Conservation (phyloP, 2,888 invertebrate genomes). For the Cephus runcator region DNA sequence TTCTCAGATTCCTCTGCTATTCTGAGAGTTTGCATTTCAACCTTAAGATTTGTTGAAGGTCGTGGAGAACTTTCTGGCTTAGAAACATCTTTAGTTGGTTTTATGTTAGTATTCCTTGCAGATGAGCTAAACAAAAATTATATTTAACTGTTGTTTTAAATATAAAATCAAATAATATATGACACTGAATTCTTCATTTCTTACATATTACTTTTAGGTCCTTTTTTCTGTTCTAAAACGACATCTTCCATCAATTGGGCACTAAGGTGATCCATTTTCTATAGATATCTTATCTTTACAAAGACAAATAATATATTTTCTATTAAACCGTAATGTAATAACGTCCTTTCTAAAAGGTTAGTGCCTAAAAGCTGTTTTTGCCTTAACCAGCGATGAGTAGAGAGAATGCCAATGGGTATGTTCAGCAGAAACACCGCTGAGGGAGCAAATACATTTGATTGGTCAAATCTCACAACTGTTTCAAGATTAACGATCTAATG, state of each 20-base stretch:
- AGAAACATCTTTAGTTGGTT: slow-evolving; percentile 9
- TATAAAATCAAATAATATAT: background rate
- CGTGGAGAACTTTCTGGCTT: slow-evolving; percentile 10
- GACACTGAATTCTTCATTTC: background rate
- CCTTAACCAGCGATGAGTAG: too few species aligned
- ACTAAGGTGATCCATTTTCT: slow-evolving; percentile 47
- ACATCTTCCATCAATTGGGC: slow-evolving; percentile 51
- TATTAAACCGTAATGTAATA: background rate
- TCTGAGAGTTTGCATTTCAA: slow-evolving; percentile 80
- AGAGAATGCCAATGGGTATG: too few species aligned
- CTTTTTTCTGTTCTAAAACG: slow-evolving; percentile 35
- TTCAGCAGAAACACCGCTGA: too few species aligned
- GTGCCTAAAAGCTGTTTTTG: background rate
- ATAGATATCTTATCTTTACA: background rate
- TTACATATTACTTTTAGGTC: slow-evolving; percentile 29
- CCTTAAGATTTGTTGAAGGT: slow-evolving; percentile 67
- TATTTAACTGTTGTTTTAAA: background rate
- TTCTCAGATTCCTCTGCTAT: slow-evolving; percentile 78
- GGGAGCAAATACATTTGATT: too few species aligned
- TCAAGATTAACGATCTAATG: too few species aligned
- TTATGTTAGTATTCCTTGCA: background rate
- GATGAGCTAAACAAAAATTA: background rate
- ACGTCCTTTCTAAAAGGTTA: background rate
- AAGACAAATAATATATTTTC: background rate
- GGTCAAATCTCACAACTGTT: too few species aligned